Conservation (phyloP, 2,797 vertebrate genomes). For the Paguma larvata region DNA sequence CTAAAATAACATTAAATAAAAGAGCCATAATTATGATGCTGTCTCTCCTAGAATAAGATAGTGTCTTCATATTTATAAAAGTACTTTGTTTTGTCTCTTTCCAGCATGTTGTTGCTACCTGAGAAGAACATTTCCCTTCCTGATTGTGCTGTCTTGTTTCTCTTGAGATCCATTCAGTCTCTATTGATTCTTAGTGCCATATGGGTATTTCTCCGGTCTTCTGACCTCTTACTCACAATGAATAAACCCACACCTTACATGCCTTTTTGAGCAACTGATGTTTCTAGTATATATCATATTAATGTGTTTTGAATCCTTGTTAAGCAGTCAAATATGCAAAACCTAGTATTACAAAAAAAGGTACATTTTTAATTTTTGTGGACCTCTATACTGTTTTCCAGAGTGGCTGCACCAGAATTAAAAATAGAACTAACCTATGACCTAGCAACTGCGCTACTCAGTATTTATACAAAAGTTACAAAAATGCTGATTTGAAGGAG, state of each 20-base stretch:
- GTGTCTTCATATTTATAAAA: not conserved
- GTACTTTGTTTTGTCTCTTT: not conserved
- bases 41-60: not conserved
- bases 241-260: constrained; percentile 35
- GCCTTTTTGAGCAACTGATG: constrained; percentile 19
- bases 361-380: not conserved
- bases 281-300: constrained; percentile 14
- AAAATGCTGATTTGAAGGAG: too few relatives aligned
- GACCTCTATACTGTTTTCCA: too few relatives aligned
- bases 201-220: not conserved
- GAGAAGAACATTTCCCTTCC: not conserved
- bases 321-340: constrained; percentile 48
- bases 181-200: not conserved
- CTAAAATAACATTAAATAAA: not conserved
- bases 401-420: too few relatives aligned
- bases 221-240: constrained; percentile 37
- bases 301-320: not conserved
- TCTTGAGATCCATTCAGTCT: not conserved
- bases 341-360: constrained; percentile 3
- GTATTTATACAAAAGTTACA: too few relatives aligned
- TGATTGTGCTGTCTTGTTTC: not conserved
- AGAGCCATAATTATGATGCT: not conserved
- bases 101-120: not conserved
- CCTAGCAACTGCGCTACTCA: too few relatives aligned
- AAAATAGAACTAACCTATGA: too few relatives aligned